Conservation (phyloP, 2,113 vertebrate genomes). For the Halichoeres trimaculatus region DNA sequence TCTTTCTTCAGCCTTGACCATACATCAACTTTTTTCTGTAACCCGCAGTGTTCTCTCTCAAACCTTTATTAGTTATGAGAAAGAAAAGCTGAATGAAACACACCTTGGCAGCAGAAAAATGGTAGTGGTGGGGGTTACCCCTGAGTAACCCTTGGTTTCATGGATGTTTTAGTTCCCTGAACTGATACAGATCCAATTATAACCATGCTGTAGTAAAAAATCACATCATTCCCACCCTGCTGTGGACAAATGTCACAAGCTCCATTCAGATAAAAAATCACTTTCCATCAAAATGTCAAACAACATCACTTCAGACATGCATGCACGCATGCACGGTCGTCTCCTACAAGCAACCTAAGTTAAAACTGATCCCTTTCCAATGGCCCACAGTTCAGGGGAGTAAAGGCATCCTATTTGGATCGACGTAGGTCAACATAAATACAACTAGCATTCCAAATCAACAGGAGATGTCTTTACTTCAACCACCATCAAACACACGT, state of each 20-base stretch:
- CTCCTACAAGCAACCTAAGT: constrained; percentile 31
- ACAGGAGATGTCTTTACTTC: constrained; percentile 39
- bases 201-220: constrained; percentile 7
- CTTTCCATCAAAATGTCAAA: constrained; percentile 5
- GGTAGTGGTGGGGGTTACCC: not conserved
- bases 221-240: constrained; percentile 21
- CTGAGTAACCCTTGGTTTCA: not conserved
- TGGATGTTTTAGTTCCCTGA: constrained; percentile 15
- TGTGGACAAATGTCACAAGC: not conserved
- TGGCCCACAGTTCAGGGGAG: constrained; percentile 2
- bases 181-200: not conserved
- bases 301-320: constrained; percentile 44
- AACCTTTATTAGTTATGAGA: constrained; percentile 21
- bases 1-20: constrained; percentile 19
- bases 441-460: constrained; percentile 49
- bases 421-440: constrained; percentile 29
- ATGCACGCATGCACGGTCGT: constrained; percentile 39
- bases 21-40: not conserved
- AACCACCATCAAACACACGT: constrained; percentile 42
- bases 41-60: not conserved
- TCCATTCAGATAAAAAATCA: constrained; percentile 17
- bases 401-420: constrained; percentile 11
- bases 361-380: constrained; percentile 8
- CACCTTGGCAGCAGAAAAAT: constrained; percentile 2
- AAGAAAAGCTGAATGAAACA: not conserved